These are phyloP conservation scores for Agelastica alni DNA, from an alignment of 2,888 invertebrate species.

Conservation along the genomic window DNA sequence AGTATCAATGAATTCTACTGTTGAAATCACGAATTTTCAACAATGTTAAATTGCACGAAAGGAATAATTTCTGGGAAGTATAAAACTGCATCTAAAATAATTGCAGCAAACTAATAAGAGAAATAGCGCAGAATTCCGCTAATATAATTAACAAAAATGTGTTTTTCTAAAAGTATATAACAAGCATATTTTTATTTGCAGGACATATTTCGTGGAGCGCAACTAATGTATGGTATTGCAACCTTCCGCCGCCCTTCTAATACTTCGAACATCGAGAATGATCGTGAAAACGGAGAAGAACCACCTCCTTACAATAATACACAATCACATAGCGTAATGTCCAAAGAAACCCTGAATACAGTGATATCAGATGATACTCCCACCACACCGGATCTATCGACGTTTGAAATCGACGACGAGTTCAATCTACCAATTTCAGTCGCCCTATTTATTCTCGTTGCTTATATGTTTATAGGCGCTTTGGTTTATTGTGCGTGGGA, in stretches of 20 bases:
- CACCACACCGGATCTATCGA: constrained; percentile 77
- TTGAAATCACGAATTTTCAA: too few relatives aligned
- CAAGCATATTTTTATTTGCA: constrained; percentile 54
- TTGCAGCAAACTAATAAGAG: too few relatives aligned
- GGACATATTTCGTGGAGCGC: constrained; percentile 84
- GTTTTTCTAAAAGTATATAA: too few relatives aligned
- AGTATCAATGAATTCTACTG: too few relatives aligned
- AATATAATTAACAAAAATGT: too few relatives aligned
- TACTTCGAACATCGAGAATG: too few relatives aligned
- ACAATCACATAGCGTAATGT: background rate
- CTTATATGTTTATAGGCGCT: constrained; percentile 88
- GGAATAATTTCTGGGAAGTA: too few relatives aligned
- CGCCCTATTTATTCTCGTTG: constrained; percentile 79
- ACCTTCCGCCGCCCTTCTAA: constrained; percentile 71
- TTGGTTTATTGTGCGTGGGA: constrained; percentile 77
- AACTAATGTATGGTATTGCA: constrained; percentile 80
- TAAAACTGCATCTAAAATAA: too few relatives aligned
- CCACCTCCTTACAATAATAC: background rate
- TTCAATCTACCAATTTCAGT: constrained; percentile 93
- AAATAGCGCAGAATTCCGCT: too few relatives aligned
- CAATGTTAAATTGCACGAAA: too few relatives aligned
- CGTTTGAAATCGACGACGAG: constrained; percentile 85
- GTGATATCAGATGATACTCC: constrained; percentile 61
- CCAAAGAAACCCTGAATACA: background rate
- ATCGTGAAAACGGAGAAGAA: too few relatives aligned